Evolutionary conservation across 35 echinoderm and acorn worm genomes (phyloP).

Genomic region (Eucidaris tribuloides): DNA sequence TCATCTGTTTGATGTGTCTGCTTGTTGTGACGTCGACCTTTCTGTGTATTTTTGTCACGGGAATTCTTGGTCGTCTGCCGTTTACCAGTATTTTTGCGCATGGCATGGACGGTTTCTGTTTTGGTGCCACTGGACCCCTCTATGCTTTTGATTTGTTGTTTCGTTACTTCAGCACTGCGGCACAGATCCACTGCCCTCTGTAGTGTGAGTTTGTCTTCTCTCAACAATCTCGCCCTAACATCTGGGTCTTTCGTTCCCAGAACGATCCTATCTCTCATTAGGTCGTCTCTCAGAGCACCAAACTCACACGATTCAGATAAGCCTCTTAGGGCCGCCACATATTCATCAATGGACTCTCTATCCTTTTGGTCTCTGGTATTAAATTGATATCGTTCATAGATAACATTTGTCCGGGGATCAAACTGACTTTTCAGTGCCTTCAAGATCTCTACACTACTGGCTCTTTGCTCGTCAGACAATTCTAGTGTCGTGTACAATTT

Average conservation of each 20-base stretch:
- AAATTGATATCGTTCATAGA: constrained; percentile 9
- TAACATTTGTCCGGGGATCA: constrained; percentile 5
- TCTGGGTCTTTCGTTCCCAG: neutral
- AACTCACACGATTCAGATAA: constrained; percentile 4
- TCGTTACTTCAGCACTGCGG: no score
- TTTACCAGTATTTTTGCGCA: no score
- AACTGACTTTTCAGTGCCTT: neutral
- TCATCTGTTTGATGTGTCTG: no score
- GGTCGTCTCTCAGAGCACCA: neutral
- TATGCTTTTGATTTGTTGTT: no score
- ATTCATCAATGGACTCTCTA: neutral
- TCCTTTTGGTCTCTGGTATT: neutral
- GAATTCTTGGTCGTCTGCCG: no score
- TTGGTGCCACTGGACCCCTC: no score
- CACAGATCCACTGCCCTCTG: no score
- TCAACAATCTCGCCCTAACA: neutral
- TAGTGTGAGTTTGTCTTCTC: neutral
- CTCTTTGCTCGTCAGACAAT: neutral
- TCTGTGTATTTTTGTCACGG: no score
- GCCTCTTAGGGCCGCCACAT: neutral
- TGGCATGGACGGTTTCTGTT: no score
- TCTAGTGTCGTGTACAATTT: neutral
- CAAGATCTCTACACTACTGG: neutral
- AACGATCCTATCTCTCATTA: neutral
- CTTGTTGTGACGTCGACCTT: no score